These are phyloP conservation scores for Polypterus bichir DNA, from an alignment of 2,113 vertebrate genomes.

Conservation along the genomic window DNA sequence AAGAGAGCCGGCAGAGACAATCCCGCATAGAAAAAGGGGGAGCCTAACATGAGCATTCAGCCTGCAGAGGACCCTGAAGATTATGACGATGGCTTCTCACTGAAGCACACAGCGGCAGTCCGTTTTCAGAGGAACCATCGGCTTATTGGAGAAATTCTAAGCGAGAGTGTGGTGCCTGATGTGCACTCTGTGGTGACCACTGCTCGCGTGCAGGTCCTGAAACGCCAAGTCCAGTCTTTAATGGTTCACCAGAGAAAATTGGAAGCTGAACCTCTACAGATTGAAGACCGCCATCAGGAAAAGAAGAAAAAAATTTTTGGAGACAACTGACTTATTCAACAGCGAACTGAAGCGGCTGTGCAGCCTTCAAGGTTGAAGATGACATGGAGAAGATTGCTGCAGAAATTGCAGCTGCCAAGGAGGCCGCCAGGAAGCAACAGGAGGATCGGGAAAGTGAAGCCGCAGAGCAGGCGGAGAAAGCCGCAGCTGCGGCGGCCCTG, in stretches of 20 bases:
- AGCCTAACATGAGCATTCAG: conserved; percentile 97
- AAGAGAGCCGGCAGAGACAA: conserved; percentile 91
- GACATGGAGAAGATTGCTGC: conserved; percentile 96
- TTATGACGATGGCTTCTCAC: conserved; percentile 95
- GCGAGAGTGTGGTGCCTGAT: conserved; percentile 89
- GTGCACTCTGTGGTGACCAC: conserved; percentile 94
- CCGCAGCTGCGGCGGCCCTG: conserved; percentile 15
- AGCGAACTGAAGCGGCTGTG: conserved; percentile 90
- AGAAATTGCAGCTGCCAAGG: conserved; percentile 88
- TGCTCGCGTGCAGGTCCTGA: conserved; percentile 94
- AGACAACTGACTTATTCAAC: conserved; percentile 92
- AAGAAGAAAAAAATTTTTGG: conserved; percentile 92
- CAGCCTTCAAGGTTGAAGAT: conserved; percentile 87
- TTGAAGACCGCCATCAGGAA: conserved; percentile 91
- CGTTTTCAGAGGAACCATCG: conserved; percentile 96
- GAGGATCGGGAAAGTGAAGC: conserved; percentile 85
- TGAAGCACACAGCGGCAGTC: conserved; percentile 91
- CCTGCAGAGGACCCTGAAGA: conserved; percentile 93
- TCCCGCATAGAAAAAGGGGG: conserved; percentile 89
- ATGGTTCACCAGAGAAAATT: conserved; percentile 98
- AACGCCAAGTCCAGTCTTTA: conserved; percentile 92
- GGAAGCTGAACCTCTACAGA: conserved; percentile 91
- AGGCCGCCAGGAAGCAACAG: conserved; percentile 76
- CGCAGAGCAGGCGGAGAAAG: conserved; percentile 71
- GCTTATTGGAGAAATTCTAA: conserved; percentile 94